phyloP scores from a whole-genome alignment of 2,797 vertebrate genomes.

The Callimico goeldii region DNA sequence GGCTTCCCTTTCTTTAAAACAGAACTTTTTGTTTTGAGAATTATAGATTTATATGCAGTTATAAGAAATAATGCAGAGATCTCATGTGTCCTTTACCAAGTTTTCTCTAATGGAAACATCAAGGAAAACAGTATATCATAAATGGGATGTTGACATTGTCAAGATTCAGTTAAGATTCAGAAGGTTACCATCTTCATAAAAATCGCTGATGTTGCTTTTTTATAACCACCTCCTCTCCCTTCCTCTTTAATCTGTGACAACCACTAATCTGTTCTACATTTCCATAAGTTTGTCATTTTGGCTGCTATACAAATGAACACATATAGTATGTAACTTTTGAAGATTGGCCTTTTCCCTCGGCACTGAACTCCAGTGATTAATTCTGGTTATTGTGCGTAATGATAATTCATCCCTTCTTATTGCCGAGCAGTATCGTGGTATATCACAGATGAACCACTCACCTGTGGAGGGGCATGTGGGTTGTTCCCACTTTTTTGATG shows the following conservation, averaged over 20 bases:
- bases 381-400: neutral
- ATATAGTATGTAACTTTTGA: neutral
- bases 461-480: neutral
- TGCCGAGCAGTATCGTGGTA: neutral
- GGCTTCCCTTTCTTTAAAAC: neutral
- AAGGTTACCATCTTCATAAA: neutral
- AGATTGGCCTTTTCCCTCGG: neutral
- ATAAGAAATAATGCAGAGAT: neutral
- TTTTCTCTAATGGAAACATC: neutral
- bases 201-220: neutral
- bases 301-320: neutral
- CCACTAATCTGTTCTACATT: neutral
- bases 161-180: neutral
- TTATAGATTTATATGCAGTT: neutral
- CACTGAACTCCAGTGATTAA: neutral
- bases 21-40: neutral
- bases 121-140: neutral
- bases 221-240: neutral
- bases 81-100: neutral
- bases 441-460: neutral
- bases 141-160: neutral
- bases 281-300: neutral
- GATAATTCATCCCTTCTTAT: neutral
- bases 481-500: neutral
- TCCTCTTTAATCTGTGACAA: neutral